These are phyloP conservation scores for Scelioninae gen. 1 DNA, from an alignment of 2,888 invertebrate species.

Conservation along the genomic window DNA sequence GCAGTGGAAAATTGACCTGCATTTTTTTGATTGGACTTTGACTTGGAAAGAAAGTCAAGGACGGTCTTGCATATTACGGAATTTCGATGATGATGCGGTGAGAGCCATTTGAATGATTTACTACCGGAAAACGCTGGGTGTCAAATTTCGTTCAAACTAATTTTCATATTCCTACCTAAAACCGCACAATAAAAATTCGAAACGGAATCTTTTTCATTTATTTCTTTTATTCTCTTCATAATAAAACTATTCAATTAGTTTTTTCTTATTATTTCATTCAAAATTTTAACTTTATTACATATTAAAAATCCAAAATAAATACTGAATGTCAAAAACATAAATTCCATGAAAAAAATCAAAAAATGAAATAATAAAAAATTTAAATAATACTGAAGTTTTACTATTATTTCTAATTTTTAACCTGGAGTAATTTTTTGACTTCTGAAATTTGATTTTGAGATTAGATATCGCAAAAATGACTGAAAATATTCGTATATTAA, in stretches of 20 bases:
- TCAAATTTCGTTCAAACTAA: constrained; percentile 39
- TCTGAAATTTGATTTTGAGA: too few relatives aligned
- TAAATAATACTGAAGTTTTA: too few relatives aligned
- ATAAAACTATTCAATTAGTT: neutral
- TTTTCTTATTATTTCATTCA: neutral
- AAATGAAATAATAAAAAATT: too few relatives aligned
- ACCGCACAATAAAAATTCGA: constrained; percentile 41
- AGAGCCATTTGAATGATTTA: constrained; percentile 53
- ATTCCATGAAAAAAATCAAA: too few relatives aligned
- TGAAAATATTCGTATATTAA: too few relatives aligned
- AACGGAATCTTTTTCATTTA: neutral
- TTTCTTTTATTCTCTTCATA: too few relatives aligned
- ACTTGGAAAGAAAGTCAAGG: constrained; percentile 56
- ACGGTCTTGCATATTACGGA: constrained; percentile 29
- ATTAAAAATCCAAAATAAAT: too few relatives aligned
- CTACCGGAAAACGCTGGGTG: constrained; percentile 35
- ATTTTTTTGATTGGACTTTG: constrained; percentile 44
- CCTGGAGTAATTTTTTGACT: too few relatives aligned
- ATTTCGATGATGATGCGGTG: constrained; percentile 60
- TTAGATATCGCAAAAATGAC: too few relatives aligned
- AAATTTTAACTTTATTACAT: too few relatives aligned
- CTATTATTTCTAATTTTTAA: too few relatives aligned
- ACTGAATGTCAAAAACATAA: too few relatives aligned
- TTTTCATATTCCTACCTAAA: constrained; percentile 46
- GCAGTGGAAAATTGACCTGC: constrained; percentile 47